Percentiles rank a stretch among this genome's conserved stretches.
phyloP scores from a whole-genome alignment of 1,140 invertebrate genomes.

The Periplaneta americana region DNA sequence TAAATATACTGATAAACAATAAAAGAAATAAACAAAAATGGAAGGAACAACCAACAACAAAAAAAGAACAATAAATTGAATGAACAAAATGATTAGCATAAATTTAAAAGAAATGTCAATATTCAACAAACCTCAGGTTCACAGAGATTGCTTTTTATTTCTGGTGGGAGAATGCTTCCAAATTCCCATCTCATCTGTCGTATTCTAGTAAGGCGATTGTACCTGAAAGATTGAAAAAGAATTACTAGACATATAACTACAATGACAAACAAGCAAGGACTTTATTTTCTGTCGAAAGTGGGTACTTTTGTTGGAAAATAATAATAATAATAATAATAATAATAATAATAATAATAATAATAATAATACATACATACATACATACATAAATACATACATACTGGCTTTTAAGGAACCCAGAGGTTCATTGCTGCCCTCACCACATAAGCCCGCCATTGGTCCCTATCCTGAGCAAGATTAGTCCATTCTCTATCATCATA shows the following conservation, averaged over 20 bases:
- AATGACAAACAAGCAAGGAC: neutral
- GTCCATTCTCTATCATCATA: no score
- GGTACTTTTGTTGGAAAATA: no score
- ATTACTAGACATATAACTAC: neutral
- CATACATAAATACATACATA: no score
- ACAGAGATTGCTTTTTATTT: conserved; percentile 75
- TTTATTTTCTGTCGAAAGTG: no score
- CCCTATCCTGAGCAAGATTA: no score
- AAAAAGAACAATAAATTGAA: conserved; percentile 14
- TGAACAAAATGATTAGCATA: conserved; percentile 1
- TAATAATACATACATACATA: no score
- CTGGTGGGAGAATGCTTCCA: conserved; percentile 80
- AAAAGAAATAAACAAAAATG: neutral
- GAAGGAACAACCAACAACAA: neutral
- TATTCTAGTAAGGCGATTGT: conserved; percentile 74
- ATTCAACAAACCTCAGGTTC: conserved; percentile 57
- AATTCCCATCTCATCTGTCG: conserved; percentile 88
- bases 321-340: no score
- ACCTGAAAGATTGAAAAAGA: conserved; percentile 36
- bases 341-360: no score
- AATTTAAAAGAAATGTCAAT: neutral
- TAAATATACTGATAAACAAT: neutral
- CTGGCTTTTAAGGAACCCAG: no score
- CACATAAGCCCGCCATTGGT: no score
- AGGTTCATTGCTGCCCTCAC: no score